Conservation (phyloP, 1,140 invertebrate species). For the Anastrepha obliqua region DNA sequence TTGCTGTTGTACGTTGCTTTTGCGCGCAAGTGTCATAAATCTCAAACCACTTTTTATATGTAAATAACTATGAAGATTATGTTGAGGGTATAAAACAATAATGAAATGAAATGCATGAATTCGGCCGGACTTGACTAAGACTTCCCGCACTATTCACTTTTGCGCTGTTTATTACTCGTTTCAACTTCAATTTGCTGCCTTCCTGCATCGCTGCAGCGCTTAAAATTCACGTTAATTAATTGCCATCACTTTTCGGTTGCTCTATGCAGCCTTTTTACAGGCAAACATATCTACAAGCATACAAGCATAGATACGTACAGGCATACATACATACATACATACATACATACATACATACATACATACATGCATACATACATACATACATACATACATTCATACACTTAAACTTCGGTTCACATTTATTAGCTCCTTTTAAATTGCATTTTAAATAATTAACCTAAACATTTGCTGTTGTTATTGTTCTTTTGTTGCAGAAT, state of each 20-base stretch:
- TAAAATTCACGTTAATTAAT: not conserved
- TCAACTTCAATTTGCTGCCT: not conserved
- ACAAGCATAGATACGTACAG: too few relatives aligned
- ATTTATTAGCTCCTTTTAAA: conserved; percentile 15
- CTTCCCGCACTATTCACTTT: not conserved
- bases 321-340: not conserved
- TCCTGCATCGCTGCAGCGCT: not conserved
- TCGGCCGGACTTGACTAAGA: not conserved
- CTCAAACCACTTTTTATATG: not conserved
- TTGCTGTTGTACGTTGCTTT: not conserved
- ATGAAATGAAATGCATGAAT: too few relatives aligned
- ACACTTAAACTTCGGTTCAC: too few relatives aligned
- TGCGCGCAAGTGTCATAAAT: conserved; percentile 13
- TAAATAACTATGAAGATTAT: not conserved
- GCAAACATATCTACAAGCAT: not conserved
- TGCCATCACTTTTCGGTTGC: not conserved
- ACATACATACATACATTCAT: not conserved
- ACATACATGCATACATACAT: not conserved
- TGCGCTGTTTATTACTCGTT: not conserved
- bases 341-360: too few relatives aligned
- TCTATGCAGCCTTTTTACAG: not conserved
- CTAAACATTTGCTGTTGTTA: not conserved
- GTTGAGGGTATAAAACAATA: too few relatives aligned
- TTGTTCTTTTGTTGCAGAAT: not conserved
- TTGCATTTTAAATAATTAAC: conserved; percentile 42